Evolutionary conservation across 2,888 invertebrate genomes (phyloP).

Genomic region (Seira sanloemensis): DNA sequence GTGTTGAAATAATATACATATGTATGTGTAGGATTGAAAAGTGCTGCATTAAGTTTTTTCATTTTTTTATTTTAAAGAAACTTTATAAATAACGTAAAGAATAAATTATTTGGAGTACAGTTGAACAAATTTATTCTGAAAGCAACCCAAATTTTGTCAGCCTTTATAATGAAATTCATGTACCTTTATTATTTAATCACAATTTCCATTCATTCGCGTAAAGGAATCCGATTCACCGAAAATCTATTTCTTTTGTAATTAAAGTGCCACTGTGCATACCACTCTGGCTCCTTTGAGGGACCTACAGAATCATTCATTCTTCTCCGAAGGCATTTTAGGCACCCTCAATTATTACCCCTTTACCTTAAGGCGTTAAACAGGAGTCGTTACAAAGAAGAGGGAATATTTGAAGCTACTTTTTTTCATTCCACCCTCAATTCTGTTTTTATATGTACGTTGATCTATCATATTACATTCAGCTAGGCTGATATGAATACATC

Average conservation of each 20-base stretch:
- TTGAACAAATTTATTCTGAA: too few species aligned
- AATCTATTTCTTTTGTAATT: background rate
- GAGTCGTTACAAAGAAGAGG: background rate
- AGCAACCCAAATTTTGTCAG: too few species aligned
- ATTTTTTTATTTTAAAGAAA: too few species aligned
- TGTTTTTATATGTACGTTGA: too few species aligned
- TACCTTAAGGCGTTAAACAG: background rate
- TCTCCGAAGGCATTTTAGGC: background rate
- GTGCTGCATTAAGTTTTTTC: too few species aligned
- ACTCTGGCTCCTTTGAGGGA: too few species aligned
- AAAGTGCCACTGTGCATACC: background rate
- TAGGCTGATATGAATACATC: background rate
- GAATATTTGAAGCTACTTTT: background rate
- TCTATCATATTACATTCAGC: background rate
- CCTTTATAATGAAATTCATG: background rate
- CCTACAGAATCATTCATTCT: background rate
- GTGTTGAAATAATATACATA: too few species aligned
- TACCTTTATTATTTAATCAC: background rate
- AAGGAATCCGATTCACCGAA: background rate
- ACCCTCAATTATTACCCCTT: background rate
- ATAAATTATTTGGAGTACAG: too few species aligned
- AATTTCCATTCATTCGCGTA: background rate
- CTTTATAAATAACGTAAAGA: too few species aligned
- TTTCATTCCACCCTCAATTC: background rate
- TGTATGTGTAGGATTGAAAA: too few species aligned